Conservation (phyloP, 2,888 invertebrate species). For the Actias luna region DNA sequence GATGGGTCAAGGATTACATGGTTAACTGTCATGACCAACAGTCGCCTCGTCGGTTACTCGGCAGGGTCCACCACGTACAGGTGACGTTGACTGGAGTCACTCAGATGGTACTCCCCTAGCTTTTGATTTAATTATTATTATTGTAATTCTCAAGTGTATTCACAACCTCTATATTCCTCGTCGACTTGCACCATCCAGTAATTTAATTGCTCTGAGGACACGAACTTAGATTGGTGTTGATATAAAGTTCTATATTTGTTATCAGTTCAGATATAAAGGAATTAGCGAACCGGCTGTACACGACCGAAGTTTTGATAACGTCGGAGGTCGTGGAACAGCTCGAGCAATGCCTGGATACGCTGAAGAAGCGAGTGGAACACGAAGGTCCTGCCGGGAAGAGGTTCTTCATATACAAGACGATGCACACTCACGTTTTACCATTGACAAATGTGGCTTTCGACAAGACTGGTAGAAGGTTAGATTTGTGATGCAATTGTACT, state of each 20-base stretch:
- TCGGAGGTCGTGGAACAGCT: constrained; percentile 81
- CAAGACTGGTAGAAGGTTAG: constrained; percentile 83
- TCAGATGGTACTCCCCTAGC: too few relatives aligned
- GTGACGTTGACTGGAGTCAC: too few relatives aligned
- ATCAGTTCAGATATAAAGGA: constrained; percentile 80
- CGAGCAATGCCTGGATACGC: constrained; percentile 81
- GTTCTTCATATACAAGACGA: constrained; percentile 85
- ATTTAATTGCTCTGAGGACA: not conserved
- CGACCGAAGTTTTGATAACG: constrained; percentile 80
- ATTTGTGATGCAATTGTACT: not conserved
- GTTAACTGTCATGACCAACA: too few relatives aligned
- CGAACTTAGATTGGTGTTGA: not conserved
- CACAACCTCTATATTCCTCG: too few relatives aligned
- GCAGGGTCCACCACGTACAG: too few relatives aligned
- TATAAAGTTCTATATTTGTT: constrained; percentile 10
- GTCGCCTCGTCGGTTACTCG: too few relatives aligned
- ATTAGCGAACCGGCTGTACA: constrained; percentile 73
- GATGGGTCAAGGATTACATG: too few relatives aligned
- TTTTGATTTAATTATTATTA: too few relatives aligned
- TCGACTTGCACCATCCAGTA: too few relatives aligned
- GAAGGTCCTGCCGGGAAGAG: constrained; percentile 81
- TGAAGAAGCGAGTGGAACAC: constrained; percentile 84
- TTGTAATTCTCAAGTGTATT: too few relatives aligned
- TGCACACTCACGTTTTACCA: constrained; percentile 86
- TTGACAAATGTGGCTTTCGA: constrained; percentile 88